Evolutionary conservation across 1,140 invertebrate species (phyloP).

Genomic region (Samia ricini): DNA sequence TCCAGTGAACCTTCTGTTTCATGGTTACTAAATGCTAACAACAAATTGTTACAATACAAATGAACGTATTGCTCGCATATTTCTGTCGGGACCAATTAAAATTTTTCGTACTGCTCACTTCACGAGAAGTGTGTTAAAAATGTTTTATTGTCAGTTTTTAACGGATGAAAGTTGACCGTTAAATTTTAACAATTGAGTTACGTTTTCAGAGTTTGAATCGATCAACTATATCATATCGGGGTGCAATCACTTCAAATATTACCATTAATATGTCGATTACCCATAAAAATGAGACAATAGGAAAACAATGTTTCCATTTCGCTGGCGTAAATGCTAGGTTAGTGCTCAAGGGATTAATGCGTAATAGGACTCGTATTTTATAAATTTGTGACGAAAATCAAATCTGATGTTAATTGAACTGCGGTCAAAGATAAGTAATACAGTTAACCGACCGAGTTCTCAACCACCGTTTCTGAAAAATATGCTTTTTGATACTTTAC

Average conservation of each 20-base stretch:
- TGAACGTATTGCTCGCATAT: slow-evolving; percentile 22
- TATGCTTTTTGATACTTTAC: too few relatives aligned
- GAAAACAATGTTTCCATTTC: too few relatives aligned
- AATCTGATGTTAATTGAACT: too few relatives aligned
- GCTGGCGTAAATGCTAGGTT: too few relatives aligned
- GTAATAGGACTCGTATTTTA: too few relatives aligned
- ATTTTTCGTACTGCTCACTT: slow-evolving; percentile 27
- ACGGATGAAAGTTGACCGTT: background rate
- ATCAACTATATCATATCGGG: background rate
- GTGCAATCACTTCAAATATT: background rate
- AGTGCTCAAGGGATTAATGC: too few relatives aligned
- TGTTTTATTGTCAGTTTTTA: slow-evolving; percentile 22
- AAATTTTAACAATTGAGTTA: background rate
- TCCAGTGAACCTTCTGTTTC: background rate
- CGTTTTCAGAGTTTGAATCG: background rate
- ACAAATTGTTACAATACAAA: slow-evolving; percentile 27
- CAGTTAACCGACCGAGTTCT: too few relatives aligned
- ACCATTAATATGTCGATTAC: too few relatives aligned
- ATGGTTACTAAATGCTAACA: background rate
- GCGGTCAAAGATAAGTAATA: too few relatives aligned
- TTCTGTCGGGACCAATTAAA: slow-evolving; percentile 35
- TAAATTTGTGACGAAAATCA: too few relatives aligned
- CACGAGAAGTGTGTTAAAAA: slow-evolving; percentile 15
- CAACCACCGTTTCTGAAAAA: too few relatives aligned
- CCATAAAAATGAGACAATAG: too few relatives aligned